Evolutionary conservation across 2,113 vertebrate genomes (phyloP).

Genomic region (Entelurus aequoreus): DNA sequence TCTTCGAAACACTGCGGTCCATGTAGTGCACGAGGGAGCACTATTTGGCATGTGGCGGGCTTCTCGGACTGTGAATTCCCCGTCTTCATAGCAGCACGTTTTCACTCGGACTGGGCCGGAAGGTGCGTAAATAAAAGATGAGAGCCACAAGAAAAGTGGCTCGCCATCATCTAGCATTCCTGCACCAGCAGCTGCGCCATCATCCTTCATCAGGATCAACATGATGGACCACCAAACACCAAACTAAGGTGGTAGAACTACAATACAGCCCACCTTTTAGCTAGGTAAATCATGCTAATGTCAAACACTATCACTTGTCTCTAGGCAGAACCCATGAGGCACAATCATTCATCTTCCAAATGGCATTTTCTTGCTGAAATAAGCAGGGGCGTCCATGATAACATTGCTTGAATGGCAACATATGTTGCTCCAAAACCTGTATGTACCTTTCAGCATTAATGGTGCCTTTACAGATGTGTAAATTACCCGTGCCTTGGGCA

Average conservation of each 20-base stretch:
- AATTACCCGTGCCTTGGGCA: too few relatives aligned
- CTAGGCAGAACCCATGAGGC: too few relatives aligned
- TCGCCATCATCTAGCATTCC: slow-evolving; percentile 3
- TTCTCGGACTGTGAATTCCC: background rate
- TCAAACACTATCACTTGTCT: too few relatives aligned
- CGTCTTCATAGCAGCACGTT: background rate
- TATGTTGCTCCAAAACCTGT: too few relatives aligned
- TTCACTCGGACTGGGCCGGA: background rate
- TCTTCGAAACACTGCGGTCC: slow-evolving; percentile 2
- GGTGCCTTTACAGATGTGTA: too few relatives aligned
- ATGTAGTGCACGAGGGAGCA: background rate
- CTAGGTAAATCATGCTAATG: too few relatives aligned
- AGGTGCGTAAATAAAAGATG: slow-evolving; percentile 7
- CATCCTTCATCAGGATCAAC: slow-evolving; percentile 5
- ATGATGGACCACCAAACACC: background rate
- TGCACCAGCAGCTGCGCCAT: background rate
- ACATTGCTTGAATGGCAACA: too few relatives aligned
- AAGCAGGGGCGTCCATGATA: too few relatives aligned
- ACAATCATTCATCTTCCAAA: too few relatives aligned
- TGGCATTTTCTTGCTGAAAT: too few relatives aligned
- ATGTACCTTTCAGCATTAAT: too few relatives aligned
- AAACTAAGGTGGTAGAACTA: background rate
- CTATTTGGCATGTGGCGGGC: too few relatives aligned
- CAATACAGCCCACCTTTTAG: background rate
- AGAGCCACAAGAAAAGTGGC: slow-evolving; percentile 1